Conservation (phyloP, 53 echinoderm and acorn worm species). For the Apostichopus leukothele region DNA sequence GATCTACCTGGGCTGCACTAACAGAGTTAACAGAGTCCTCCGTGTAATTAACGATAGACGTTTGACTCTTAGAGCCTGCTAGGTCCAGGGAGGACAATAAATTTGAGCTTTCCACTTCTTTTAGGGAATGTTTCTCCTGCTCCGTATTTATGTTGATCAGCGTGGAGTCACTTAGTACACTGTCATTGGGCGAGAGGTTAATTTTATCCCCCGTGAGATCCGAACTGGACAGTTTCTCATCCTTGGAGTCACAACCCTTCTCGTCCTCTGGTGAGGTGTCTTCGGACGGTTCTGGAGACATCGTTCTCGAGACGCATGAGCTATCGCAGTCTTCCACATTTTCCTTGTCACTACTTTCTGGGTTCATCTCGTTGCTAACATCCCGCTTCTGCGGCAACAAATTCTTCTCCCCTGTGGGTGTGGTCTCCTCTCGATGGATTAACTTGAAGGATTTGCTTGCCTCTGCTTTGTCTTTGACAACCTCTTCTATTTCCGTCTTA, state of each 20-base stretch:
- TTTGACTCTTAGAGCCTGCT: neutral
- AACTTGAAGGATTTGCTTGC: neutral
- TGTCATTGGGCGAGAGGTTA: neutral
- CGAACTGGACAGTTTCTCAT: neutral
- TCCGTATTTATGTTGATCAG: neutral
- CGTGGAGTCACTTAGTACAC: neutral
- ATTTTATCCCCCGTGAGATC: neutral
- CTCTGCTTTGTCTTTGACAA: neutral
- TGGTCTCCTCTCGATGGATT: neutral
- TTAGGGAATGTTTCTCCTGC: neutral
- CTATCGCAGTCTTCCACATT: constrained; percentile 12
- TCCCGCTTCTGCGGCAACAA: neutral
- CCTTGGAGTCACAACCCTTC: neutral
- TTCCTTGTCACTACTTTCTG: constrained; percentile 18
- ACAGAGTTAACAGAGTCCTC: neutral
- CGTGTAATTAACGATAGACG: neutral
- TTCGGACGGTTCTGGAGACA: neutral
- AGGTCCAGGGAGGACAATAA: constrained; percentile 6
- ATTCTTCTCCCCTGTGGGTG: neutral
- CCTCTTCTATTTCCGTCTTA: neutral
- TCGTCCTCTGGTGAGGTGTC: neutral
- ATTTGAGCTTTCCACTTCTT: neutral
- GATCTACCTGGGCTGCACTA: neutral
- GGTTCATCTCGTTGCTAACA: neutral
- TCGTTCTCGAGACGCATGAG: neutral